Base-by-base conservation (phyloP, 2,888 invertebrate genomes). In the Trileptium ribeirensis region DNA sequence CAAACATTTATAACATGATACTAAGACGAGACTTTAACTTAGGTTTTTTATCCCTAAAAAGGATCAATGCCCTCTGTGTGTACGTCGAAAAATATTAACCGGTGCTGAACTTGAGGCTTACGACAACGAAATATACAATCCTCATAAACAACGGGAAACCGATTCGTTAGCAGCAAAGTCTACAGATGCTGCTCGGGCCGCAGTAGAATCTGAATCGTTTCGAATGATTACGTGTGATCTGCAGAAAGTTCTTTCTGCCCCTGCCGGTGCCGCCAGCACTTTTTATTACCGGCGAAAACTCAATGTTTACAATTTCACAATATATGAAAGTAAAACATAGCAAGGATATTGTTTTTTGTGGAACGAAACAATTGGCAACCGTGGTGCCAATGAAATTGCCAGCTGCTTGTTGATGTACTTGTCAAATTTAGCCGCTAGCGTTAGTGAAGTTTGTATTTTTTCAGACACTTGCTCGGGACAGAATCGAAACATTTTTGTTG, bases 341-440 rank as follows among this genome's bases (percentile, higher is more conserved):
- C 15, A 77, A 24, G 78, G 37, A 77, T 33, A 77, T 77, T 77
- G 78, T 33, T 77, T 15, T 40, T n/a, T 77, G 40, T 77, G 78
- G 78, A 77, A n/a, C 29, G 78, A 77, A 36, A 77, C 38, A 33
- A 38, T 36, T 33, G 40, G 78, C 19, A 33, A 77, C 15, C 34
- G 78, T 33, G 78, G 78, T 19, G 19, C 36, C 40, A 77, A n/a
- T 77, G 78, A 77, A 36, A 77, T 77, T 19, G 78, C 8, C 19
- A 33, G 36, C 36, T 77, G 78, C 78, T 15, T 77, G 78, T 19
- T 33, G 15, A 77, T 15, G 36, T 51, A 51, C 51, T 24, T 51
- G 51, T 15, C 8, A 15, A 15, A 8, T 51, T 24, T 8, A 24
- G 8, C 51, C 8, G 51, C 8, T 24, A 51, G 8, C 8, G 51